These are phyloP conservation scores for Ommatoiulus sabulosus DNA, from an alignment of 2,888 invertebrate genomes.

Conservation along the genomic window DNA sequence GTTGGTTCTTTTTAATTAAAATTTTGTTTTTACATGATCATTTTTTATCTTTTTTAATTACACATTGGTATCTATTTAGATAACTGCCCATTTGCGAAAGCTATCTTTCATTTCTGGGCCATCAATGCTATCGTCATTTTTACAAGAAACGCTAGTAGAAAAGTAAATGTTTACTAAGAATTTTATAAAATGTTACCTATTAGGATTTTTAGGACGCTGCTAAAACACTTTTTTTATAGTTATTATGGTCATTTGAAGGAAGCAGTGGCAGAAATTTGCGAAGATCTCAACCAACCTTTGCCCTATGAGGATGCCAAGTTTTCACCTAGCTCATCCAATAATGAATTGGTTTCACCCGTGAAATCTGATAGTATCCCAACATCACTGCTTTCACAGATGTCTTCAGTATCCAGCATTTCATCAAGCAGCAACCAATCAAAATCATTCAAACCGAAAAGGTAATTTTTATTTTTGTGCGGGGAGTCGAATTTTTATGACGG, in stretches of 20 bases:
- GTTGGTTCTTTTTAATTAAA: not conserved
- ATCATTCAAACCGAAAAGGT: constrained; percentile 1
- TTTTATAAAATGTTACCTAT: not conserved
- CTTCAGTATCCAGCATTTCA: constrained; percentile 37
- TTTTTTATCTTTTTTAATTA: not conserved
- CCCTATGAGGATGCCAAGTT: not conserved
- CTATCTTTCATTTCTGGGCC: constrained; percentile 52
- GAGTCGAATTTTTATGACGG: not conserved
- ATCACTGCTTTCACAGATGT: constrained; percentile 30
- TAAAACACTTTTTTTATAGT: constrained; percentile 2
- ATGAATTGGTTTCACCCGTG: not conserved
- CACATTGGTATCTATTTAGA: constrained; percentile 14
- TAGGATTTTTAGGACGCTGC: not conserved
- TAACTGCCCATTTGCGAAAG: constrained; percentile 49
- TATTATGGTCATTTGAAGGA: constrained; percentile 56
- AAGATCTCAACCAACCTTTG: constrained; percentile 55
- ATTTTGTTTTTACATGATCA: not conserved
- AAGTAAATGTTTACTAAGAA: constrained; percentile 41
- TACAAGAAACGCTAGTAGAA: constrained; percentile 54
- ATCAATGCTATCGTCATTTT: constrained; percentile 50
- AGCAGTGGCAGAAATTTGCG: constrained; percentile 49
- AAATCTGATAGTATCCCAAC: not conserved
- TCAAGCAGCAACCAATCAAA: constrained; percentile 42
- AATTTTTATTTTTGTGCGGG: not conserved
- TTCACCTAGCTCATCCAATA: not conserved